Base-by-base conservation (phyloP, 1,140 invertebrate genomes). In the Pseudomyrmex concolor region DNA sequence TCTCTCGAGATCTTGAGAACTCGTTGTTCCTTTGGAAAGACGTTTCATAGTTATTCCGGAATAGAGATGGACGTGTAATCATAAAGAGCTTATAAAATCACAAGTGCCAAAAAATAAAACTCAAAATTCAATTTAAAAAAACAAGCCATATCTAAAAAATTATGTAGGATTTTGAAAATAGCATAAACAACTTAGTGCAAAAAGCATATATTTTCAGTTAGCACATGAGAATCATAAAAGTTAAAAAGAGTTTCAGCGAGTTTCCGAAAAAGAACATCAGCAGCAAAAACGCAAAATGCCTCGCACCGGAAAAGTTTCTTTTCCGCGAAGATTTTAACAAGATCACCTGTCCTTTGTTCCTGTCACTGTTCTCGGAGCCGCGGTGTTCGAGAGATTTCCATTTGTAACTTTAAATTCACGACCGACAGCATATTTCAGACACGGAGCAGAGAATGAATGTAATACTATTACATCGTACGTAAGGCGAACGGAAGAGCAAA, bases 381-480 rank as follows among this genome's bases (percentile, higher is more conserved):
- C 19, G 76, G 64, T 45, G 19, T 78, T 43, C 43, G 43, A 0
- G 19, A 80, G 43, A 57, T 71, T 55, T 71, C 54, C 76, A 78
- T 70, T 80, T 80, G 54, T 80, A 80, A 80, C 66, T 80, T 80
- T 70, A 80, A 80, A 80, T 80, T 80, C 76, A 66, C 55, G 55
- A 80, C 76, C 43, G 66, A 70, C 66, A 70, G 76, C 76, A 80
- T 80, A 80, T 80, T 80, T 80, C 76, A 80, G 54, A 34, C 43
- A 55, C n/a, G 76, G 7, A 13, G 13, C 68, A 71, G 22, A 71
- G 22, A 80, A 60, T 80, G 66, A 71, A 59, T 48, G 54, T 80
- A 80, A 80, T 80, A 60, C 43, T 66, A 80, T 80, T 80, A 80
- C 55, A 34, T 59, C 12, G 54, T 71, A 59, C n/a, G 64, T 59